Evolutionary conservation across 2,113 vertebrate genomes (phyloP).

Genomic region (Pelecanus crispus): DNA sequence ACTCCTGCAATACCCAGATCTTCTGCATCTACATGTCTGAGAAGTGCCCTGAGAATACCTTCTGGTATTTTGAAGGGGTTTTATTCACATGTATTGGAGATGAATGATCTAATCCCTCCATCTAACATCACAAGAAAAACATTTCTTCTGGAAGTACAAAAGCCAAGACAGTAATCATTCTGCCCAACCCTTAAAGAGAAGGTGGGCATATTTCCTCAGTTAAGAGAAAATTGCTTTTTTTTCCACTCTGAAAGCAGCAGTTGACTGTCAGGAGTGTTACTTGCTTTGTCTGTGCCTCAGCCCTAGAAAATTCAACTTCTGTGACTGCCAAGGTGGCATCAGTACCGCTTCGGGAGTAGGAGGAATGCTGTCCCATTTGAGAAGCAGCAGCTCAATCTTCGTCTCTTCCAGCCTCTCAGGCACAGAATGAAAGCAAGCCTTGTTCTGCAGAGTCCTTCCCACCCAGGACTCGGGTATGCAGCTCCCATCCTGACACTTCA

Average conservation of each 20-base stretch:
- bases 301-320: not conserved
- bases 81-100: not conserved
- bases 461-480: rapidly evolving
- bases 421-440: not conserved
- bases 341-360: not conserved
- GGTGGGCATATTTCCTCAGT: not conserved
- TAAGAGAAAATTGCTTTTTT: not conserved
- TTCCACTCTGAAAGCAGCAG: not conserved
- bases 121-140: not conserved
- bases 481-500: not conserved
- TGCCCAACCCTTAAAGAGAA: not conserved
- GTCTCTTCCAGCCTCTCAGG: not conserved
- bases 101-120: not conserved
- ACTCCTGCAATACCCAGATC: not conserved
- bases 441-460: not conserved
- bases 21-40: not conserved
- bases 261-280: not conserved
- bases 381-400: not conserved
- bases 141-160: not conserved
- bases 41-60: not conserved
- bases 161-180: not conserved
- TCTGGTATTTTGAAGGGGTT: not conserved
- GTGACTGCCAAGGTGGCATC: not conserved
- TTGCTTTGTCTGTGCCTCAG: not conserved
- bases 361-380: not conserved